phyloP scores from a whole-genome alignment of 2,888 invertebrate species.

The Ephialtes manifestator region DNA sequence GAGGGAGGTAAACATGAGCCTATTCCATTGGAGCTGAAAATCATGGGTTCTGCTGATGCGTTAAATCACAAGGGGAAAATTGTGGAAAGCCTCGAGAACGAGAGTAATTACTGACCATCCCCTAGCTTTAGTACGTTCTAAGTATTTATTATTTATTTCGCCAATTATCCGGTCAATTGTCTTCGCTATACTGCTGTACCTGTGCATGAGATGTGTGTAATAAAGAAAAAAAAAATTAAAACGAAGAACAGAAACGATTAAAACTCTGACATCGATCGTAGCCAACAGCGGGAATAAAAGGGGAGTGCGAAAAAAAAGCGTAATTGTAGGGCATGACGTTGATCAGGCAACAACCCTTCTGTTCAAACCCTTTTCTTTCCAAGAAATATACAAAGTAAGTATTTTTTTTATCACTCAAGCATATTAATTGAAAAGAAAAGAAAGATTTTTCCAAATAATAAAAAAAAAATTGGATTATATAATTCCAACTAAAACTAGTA shows the following conservation, averaged over 20 bases:
- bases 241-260: conserved; percentile 29
- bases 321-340: conserved; percentile 16
- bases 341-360: conserved; percentile 33
- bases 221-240: conserved; percentile 8
- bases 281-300: neutral
- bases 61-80: conserved; percentile 37
- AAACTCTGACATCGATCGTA: conserved; percentile 34
- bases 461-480: no score
- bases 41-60: conserved; percentile 30
- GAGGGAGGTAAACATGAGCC: conserved; percentile 36
- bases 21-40: conserved; percentile 52
- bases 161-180: neutral
- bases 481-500: no score
- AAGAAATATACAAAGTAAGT: no score
- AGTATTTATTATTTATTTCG: conserved; percentile 6
- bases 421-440: no score
- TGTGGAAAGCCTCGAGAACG: conserved; percentile 15
- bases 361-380: conserved; percentile 24
- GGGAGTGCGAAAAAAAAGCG: neutral
- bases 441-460: no score
- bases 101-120: neutral
- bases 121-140: conserved; percentile 4
- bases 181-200: neutral
- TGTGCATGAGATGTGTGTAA: conserved; percentile 12
- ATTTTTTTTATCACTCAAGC: no score